Evolutionary conservation across 2,113 vertebrate genomes (phyloP).

Genomic region (Panurus biarmicus): DNA sequence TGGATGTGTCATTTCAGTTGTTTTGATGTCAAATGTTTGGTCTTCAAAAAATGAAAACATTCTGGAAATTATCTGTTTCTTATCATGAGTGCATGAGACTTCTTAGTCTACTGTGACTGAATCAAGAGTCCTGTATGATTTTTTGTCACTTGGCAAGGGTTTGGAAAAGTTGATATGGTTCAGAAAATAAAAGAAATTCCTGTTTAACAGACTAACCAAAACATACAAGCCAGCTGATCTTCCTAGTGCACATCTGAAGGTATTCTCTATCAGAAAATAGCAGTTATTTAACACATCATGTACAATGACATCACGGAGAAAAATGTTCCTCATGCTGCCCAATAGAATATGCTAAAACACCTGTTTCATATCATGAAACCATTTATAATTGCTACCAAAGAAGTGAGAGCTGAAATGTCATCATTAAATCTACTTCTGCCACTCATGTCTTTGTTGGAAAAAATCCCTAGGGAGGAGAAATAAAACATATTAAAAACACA

Average conservation of each 20-base stretch:
- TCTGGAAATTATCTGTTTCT: not conserved
- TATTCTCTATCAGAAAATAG: not conserved
- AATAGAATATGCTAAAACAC: conserved; percentile 15
- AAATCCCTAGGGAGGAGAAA: not conserved
- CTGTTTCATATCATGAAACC: conserved; percentile 34
- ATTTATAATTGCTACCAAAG: conserved; percentile 19
- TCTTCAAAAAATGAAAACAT: not conserved
- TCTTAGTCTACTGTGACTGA: not conserved
- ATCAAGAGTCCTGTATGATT: not conserved
- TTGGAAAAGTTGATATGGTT: not conserved
- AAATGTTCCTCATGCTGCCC: not conserved
- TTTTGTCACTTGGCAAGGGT: not conserved
- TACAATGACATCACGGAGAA: conserved; percentile 2
- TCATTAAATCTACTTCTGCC: conserved; percentile 11
- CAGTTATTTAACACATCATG: not conserved
- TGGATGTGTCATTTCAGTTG: not conserved
- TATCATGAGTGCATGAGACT: not conserved
- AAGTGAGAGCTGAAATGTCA: not conserved
- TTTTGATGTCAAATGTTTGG: not conserved
- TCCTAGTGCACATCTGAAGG: not conserved
- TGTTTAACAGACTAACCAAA: not conserved
- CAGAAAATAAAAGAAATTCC: not conserved
- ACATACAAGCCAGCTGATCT: not conserved
- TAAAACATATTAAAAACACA: not conserved
- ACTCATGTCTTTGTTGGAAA: not conserved